A percentile compares a stretch with the other conserved stretches of the same genome.
These are phyloP conservation scores for Baronia brevicornis DNA, from an alignment of 2,888 invertebrate species.

Conservation along the genomic window DNA sequence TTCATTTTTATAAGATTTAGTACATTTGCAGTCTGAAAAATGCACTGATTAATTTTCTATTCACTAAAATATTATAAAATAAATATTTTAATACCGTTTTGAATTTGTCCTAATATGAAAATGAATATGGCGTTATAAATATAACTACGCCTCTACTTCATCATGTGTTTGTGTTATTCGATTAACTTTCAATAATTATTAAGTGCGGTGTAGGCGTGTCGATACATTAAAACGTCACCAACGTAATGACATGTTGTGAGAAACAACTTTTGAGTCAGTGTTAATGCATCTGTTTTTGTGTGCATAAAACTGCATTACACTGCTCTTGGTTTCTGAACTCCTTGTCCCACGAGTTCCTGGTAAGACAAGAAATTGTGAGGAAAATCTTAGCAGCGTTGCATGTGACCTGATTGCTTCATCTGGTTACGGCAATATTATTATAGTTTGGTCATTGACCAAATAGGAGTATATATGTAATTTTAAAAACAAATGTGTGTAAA, in stretches of 20 bases:
- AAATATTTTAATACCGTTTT: too few relatives aligned
- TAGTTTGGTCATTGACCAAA: background rate
- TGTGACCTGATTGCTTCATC: background rate
- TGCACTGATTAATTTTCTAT: too few relatives aligned
- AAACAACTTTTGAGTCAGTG: constrained; percentile 10
- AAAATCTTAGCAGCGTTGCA: constrained; percentile 1
- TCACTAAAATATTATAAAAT: too few relatives aligned
- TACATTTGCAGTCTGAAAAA: too few relatives aligned
- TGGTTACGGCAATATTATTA: background rate
- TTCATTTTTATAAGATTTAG: too few relatives aligned
- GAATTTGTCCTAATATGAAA: too few relatives aligned
- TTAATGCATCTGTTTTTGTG: constrained; percentile 22
- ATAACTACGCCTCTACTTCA: too few relatives aligned
- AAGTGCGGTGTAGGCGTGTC: constrained; percentile 2
- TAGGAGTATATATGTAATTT: too few relatives aligned
- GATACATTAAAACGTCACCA: constrained; percentile 23
- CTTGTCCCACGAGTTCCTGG: constrained; percentile 68
- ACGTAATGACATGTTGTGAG: constrained; percentile 17
- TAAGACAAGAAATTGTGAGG: constrained; percentile 33
- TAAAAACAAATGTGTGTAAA: too few relatives aligned
- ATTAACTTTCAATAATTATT: too few relatives aligned
- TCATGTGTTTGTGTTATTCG: too few relatives aligned
- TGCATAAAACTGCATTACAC: constrained; percentile 43
- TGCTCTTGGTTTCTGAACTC: constrained; percentile 50
- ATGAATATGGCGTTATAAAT: too few relatives aligned